These are phyloP conservation scores for Thunnus albacares DNA, from an alignment of 2,797 vertebrate genomes.

Conservation along the genomic window DNA sequence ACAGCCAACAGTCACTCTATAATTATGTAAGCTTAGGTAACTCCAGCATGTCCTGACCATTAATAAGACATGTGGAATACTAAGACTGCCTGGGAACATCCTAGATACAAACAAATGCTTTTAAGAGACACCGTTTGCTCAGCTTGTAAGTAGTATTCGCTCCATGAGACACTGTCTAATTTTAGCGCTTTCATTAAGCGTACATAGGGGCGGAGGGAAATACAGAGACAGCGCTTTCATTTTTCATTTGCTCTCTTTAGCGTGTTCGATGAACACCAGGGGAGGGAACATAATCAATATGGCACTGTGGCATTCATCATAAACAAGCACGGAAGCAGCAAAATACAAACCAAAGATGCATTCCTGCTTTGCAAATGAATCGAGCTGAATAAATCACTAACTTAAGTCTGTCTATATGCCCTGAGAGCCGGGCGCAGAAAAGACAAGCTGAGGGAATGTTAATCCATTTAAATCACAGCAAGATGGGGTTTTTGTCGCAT, in stretches of 20 bases:
- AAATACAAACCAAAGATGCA: conserved; percentile 60
- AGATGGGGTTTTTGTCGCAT: conserved; percentile 69
- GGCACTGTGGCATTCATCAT: conserved; percentile 82
- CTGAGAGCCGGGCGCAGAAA: conserved; percentile 48
- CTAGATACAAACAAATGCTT: conserved; percentile 73
- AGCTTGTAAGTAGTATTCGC: conserved; percentile 62
- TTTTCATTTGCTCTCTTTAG: conserved; percentile 86
- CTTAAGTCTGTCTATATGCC: conserved; percentile 66
- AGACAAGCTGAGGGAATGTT: conserved; percentile 67
- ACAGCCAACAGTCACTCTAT: conserved; percentile 38
- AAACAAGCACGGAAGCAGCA: conserved; percentile 71
- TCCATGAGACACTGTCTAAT: conserved; percentile 74
- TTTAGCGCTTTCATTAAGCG: conserved; percentile 81
- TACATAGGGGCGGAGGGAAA: conserved; percentile 52
- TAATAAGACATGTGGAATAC: conserved; percentile 66
- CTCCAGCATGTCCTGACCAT: conserved; percentile 58
- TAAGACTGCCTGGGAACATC: conserved; percentile 53
- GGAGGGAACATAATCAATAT: conserved; percentile 84
- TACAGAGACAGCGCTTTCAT: conserved; percentile 76
- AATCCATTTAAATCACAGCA: conserved; percentile 76
- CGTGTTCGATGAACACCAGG: conserved; percentile 77
- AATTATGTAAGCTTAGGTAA: conserved; percentile 61
- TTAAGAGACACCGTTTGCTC: conserved; percentile 59
- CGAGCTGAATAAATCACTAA: conserved; percentile 73
- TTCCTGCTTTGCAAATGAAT: conserved; percentile 60